Conservation (phyloP, 2,888 invertebrate genomes). For the Cepaea hortensis region DNA sequence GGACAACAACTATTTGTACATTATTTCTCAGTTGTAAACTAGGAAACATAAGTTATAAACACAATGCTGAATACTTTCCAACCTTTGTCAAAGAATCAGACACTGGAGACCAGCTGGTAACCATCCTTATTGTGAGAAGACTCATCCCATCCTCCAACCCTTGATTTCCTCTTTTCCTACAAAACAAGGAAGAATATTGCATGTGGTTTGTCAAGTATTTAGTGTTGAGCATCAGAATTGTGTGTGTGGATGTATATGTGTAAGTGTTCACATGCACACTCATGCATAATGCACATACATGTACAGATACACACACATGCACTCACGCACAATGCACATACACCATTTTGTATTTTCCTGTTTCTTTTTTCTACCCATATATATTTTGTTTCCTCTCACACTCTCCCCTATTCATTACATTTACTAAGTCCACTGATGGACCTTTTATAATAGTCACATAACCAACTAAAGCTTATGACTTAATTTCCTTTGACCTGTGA, state of each 20-base stretch:
- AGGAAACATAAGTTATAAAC: not conserved
- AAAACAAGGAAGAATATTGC: not conserved
- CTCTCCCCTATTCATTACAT: too few relatives aligned
- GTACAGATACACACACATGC: too few relatives aligned
- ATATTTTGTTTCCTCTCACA: too few relatives aligned
- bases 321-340: too few relatives aligned
- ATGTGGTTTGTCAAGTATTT: not conserved
- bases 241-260: not conserved
- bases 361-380: too few relatives aligned
- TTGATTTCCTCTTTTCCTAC: slow-evolving; percentile 35
- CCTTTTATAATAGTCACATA: too few relatives aligned
- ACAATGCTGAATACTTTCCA: slow-evolving; percentile 11
- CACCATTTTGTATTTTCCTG: too few relatives aligned
- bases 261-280: too few relatives aligned
- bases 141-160: slow-evolving; percentile 52
- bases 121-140: slow-evolving; percentile 89
- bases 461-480: too few relatives aligned
- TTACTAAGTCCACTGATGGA: too few relatives aligned
- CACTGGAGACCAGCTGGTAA: slow-evolving; percentile 93
- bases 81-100: slow-evolving; percentile 80
- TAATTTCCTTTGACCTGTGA: too few relatives aligned
- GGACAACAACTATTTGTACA: not conserved
- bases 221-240: not conserved
- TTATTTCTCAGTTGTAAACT: not conserved
- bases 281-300: too few relatives aligned